Evolutionary conservation across 2,888 invertebrate species (phyloP), one percentile per base, ranked within the genome.

Genomic region (Heteromyza rotundicornis): DNA sequence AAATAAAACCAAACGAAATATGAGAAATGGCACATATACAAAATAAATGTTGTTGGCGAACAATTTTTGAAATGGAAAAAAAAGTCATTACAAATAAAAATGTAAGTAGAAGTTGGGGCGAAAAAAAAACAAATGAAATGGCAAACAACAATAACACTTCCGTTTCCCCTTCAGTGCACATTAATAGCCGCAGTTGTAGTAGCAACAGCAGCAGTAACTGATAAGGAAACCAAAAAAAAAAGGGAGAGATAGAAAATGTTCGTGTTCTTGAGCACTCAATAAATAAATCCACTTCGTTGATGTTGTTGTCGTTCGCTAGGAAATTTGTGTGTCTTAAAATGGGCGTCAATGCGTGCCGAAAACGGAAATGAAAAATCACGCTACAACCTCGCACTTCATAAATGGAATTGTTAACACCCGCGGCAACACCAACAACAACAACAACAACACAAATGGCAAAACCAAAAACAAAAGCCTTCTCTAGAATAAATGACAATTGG

Each of bases 311-410:
- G 22, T 57, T 7, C 36, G 44, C 22, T 24, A 20, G 44, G 17
- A 20, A 20, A 19, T 24, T 2, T 60, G 40, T 53, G 19, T 44
- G 36, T 14, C 22, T 47, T 35, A 27, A 20, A 53, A 36, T 17
- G 49, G 32, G 19, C 22, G 47, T 27, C 22, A 50, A 60, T 50
- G 24, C 47, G 47, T 47, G 47, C 14, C 19, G 17, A 8, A 20
- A 19, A 44, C 20, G 52, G 58, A 57, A 57, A 55, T 60, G 57
- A 60, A 57, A 57, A 60, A 55, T 63, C 57, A 57, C 57, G 44
- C 51, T 35, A 22, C 54, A 59, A 57, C 60, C 52, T 57, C 35
- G 52, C 60, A 60, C 57, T 63, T 63, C 60, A 63, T 63, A 63
- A 63, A 57, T 27, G 57, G 36, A 54, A n/a, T n/a, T 24, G 47